Percentiles rank a stretch among this genome's conserved stretches.
Conservation (phyloP, 1,140 invertebrate species). For the Akabosia matsudoensis region DNA sequence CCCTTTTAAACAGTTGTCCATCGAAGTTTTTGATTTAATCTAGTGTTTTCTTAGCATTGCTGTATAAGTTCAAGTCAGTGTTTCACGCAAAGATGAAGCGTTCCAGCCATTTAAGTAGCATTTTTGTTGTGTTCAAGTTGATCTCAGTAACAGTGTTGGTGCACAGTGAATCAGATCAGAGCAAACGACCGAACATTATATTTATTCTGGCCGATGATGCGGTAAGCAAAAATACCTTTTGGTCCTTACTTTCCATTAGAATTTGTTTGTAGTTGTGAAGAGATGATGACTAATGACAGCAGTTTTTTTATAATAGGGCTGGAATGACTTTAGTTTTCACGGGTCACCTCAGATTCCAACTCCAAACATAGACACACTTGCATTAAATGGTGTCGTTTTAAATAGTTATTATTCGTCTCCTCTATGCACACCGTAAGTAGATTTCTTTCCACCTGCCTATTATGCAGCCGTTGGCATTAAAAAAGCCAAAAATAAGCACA, state of each 20-base stretch:
- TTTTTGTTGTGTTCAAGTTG: not conserved
- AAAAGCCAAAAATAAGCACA: not conserved
- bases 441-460: not conserved
- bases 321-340: constrained; percentile 86
- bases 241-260: not conserved
- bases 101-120: not conserved
- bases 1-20: too few relatives aligned
- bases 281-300: constrained; percentile 3
- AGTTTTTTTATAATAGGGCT: constrained; percentile 62
- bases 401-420: constrained; percentile 71
- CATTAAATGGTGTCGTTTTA: constrained; percentile 71
- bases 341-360: constrained; percentile 78
- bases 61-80: too few relatives aligned
- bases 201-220: constrained; percentile 54
- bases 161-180: not conserved
- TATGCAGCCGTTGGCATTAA: not conserved
- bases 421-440: constrained; percentile 62
- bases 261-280: not conserved
- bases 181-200: constrained; percentile 50
- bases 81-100: not conserved
- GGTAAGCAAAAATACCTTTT: constrained; percentile 47
- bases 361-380: constrained; percentile 78
- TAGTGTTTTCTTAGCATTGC: too few relatives aligned
- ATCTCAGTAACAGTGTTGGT: constrained; percentile 1
- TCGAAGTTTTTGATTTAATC: too few relatives aligned